Percentiles rank a stretch among this genome's conserved stretches.
Evolutionary conservation across 2,888 invertebrate species (phyloP).

Genomic region (Diaphora mendica): DNA sequence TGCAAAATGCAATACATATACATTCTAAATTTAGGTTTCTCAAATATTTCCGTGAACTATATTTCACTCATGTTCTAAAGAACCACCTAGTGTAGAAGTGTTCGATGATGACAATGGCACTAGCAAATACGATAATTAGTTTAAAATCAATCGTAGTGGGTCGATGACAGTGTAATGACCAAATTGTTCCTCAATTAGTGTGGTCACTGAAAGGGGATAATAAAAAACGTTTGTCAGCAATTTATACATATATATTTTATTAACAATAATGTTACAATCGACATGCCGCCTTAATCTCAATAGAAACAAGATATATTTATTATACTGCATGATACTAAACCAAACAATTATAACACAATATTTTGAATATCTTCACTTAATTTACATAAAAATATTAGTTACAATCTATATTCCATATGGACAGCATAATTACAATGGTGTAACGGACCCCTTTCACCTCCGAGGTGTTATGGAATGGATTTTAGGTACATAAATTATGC

Average conservation of each 20-base stretch:
- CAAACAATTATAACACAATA: slow-evolving; percentile 68
- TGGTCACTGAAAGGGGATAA: slow-evolving; percentile 23
- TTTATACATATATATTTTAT: slow-evolving; percentile 86
- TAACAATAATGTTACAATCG: slow-evolving; percentile 85
- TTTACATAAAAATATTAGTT: slow-evolving; percentile 66
- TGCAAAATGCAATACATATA: too few species aligned
- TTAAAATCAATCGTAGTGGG: background rate
- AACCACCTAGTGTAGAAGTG: too few species aligned
- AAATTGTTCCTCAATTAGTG: background rate
- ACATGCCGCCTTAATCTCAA: slow-evolving; percentile 81
- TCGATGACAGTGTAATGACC: background rate
- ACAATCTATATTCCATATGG: slow-evolving; percentile 55
- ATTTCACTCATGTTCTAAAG: too few species aligned
- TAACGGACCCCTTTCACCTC: background rate
- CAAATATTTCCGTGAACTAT: too few species aligned
- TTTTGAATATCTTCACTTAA: slow-evolving; percentile 65
- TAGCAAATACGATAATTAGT: background rate
- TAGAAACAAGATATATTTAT: slow-evolving; percentile 74
- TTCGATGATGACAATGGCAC: too few species aligned
- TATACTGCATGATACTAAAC: slow-evolving; percentile 75
- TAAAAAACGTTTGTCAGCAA: slow-evolving; percentile 69
- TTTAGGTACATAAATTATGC: background rate
- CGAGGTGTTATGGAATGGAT: background rate
- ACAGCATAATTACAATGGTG: slow-evolving; percentile 38
- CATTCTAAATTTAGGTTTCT: too few species aligned